phyloP scores from a whole-genome alignment of 2,113 vertebrate genomes.

The Galemys pyrenaicus region DNA sequence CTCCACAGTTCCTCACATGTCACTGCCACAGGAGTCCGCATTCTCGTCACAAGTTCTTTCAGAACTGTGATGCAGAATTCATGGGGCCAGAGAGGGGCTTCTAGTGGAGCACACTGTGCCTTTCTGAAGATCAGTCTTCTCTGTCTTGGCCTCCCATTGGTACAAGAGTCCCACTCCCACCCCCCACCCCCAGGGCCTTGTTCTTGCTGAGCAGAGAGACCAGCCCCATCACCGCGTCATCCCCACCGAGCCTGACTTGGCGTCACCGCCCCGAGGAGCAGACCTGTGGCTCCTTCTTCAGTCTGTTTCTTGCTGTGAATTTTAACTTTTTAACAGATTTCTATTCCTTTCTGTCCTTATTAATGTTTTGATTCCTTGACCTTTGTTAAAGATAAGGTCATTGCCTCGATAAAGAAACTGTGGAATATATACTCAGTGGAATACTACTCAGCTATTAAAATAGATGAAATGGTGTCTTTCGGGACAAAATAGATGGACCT shows the following conservation, averaged over 20 bases:
- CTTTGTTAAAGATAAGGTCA: background rate
- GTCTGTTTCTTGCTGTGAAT: background rate
- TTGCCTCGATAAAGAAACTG: background rate
- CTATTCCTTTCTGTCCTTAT: background rate
- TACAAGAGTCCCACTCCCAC: too few relatives aligned
- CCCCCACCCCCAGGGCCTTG: background rate
- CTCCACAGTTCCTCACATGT: background rate
- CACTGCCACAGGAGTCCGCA: background rate
- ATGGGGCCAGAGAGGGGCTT: background rate
- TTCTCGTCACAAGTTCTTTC: background rate
- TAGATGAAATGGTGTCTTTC: too few relatives aligned
- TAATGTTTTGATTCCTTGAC: background rate
- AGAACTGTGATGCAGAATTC: background rate
- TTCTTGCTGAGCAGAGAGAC: background rate
- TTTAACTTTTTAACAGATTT: background rate
- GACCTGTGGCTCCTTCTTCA: rapidly evolving
- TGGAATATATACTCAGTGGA: too few relatives aligned
- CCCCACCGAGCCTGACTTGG: background rate
- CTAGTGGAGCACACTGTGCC: rapidly evolving
- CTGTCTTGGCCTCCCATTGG: background rate
- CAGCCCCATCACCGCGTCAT: too few relatives aligned
- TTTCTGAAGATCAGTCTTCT: background rate
- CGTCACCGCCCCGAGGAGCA: background rate
- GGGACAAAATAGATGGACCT: too few relatives aligned
- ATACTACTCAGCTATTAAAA: too few relatives aligned